Percentiles rank a stretch among this genome's conserved stretches.
phyloP scores from a whole-genome alignment of 2,888 invertebrate genomes.

The Pimpla rufipes region DNA sequence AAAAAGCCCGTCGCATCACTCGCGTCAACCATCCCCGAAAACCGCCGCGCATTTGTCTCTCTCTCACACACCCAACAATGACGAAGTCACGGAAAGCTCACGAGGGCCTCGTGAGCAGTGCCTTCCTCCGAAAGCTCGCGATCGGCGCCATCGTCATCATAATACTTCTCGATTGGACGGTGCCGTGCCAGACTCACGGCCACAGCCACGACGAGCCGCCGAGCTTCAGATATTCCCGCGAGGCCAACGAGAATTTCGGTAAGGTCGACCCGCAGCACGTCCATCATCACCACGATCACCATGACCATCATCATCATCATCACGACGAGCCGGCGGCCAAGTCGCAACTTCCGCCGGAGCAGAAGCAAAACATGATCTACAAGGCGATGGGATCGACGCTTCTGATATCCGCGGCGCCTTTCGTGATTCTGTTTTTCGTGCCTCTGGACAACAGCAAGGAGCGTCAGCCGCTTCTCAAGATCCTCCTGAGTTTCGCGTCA shows the following conservation, averaged over 20 bases:
- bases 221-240: slow-evolving; percentile 93
- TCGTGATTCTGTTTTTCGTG: slow-evolving; percentile 96
- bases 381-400: slow-evolving; percentile 96
- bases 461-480: slow-evolving; percentile 94
- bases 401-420: slow-evolving; percentile 97
- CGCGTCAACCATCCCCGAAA: no score
- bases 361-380: slow-evolving; percentile 82
- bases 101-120: slow-evolving; percentile 48
- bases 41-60: no score
- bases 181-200: slow-evolving; percentile 78
- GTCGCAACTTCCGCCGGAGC: slow-evolving; percentile 52
- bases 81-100: slow-evolving; percentile 31
- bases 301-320: slow-evolving; percentile 64
- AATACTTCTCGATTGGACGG: slow-evolving; percentile 82
- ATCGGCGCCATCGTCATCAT: slow-evolving; percentile 77
- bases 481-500: slow-evolving; percentile 96
- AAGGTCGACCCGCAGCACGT: slow-evolving; percentile 86
- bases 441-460: slow-evolving; percentile 95
- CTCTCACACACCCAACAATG: no score
- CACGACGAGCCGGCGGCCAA: slow-evolving; percentile 68
- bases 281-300: slow-evolving; percentile 64
- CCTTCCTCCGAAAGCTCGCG: slow-evolving; percentile 70
- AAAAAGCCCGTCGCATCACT: no score
- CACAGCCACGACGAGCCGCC: slow-evolving; percentile 88
- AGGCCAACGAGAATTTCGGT: slow-evolving; percentile 87